Conservation (phyloP, 2,113 vertebrate genomes). For the Urocynchramus pylzowi region DNA sequence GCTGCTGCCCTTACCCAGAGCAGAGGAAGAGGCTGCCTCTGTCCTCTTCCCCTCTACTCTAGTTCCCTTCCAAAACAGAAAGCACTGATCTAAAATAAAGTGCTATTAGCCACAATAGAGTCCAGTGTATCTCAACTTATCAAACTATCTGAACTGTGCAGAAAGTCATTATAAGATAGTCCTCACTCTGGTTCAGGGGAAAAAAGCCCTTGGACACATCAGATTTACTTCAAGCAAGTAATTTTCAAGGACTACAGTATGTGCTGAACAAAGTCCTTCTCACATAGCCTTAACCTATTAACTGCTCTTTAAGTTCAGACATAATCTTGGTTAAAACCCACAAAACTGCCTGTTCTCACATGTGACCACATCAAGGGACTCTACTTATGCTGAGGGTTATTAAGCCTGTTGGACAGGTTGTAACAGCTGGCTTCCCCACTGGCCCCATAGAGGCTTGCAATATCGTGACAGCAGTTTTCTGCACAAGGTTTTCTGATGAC, state of each 20-base stretch:
- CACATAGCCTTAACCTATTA: not conserved
- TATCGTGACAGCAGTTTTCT: not conserved
- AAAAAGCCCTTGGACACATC: not conserved
- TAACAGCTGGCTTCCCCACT: not conserved
- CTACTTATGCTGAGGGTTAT: not conserved
- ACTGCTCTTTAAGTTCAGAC: slow-evolving; percentile 18
- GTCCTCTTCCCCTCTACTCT: not conserved
- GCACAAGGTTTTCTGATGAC: not conserved
- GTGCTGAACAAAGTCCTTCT: not conserved
- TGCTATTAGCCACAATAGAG: slow-evolving; percentile 51
- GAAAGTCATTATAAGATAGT: not conserved
- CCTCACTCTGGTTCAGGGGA: not conserved
- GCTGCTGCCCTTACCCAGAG: not conserved
- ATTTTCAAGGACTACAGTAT: not conserved
- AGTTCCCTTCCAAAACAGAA: not conserved
- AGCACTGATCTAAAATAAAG: not conserved
- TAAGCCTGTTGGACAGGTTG: slow-evolving; percentile 5
- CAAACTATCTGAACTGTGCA: not conserved
- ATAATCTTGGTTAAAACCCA: not conserved
- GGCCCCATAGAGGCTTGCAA: not conserved
- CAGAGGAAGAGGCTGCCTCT: not conserved
- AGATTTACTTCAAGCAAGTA: not conserved
- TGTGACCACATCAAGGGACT: slow-evolving; percentile 46
- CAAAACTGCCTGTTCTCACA: slow-evolving; percentile 1
- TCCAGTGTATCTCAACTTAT: not conserved